Evolutionary conservation across 2,113 vertebrate species (phyloP), one percentile per base, ranked within the genome.

Genomic region (Paraplagusia blochii): DNA sequence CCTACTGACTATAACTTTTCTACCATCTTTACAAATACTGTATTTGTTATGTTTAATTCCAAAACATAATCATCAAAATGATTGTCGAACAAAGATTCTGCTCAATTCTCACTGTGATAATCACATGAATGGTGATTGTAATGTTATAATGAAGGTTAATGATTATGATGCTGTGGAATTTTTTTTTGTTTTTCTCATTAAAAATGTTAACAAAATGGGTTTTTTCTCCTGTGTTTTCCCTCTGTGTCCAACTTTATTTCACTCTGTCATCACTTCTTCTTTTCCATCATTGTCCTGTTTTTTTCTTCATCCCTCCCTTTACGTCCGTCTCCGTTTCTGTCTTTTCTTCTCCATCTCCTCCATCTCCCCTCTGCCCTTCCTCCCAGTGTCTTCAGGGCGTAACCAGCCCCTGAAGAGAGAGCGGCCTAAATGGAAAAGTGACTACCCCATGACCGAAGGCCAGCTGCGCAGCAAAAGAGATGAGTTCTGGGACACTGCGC

Each of bases 391-490:
- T 83, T 90, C 96, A 12, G 95, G 96, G 89, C 93, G 96, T 53
- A 98, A 98, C 89, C 96, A 98, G 54, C 94, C 95, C 83, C 87
- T 99, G 89, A 98, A 96, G 85, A 95, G 95, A 65, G 96, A 99
- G 81, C 95, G 95, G 57, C 96, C 95, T 56, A 98, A 98, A 95
- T 99, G 96, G 96, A 98, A 98, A 87, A 98, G 96, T 38, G 96
- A 99, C 88, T 99, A 99, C 81, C 96, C 96, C 18, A 98, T 98
- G 96, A 99, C 96, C 19, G 95, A 98, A 34, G 95, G 95, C 75
- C 96, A 98, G 78, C 86, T 99, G 45, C 94, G 95, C 83, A 99
- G 96, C 82, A 99, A 99, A 89, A 91, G 96, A 56, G 96, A 98
- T 66, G 96, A 98, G 42, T 99, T 99, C 64, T 99, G 96, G 96